Base-by-base conservation (phyloP, 2,888 invertebrate genomes). In the Aelia acuminata region DNA sequence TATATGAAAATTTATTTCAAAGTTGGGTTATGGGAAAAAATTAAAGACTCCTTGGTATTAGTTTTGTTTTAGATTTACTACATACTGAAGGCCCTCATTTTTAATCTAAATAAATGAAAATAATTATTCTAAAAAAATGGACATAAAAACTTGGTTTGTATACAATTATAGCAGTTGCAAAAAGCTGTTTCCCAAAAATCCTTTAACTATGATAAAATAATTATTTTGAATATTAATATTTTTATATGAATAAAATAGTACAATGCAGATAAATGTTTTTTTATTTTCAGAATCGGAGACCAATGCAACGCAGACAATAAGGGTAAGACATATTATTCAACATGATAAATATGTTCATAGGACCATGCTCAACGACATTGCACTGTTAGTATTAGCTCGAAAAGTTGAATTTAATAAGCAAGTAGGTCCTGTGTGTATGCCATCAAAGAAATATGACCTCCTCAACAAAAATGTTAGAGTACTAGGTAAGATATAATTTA, bases 351-450 rank as follows among this genome's bases (percentile, higher is more conserved):
- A 92, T 89, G 91, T 89, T 35, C 84, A 31, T 22, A 84, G 84
- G 31, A 90, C 70, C 13, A 47, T 89, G 22, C 90, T 91, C 31
- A 93, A 94, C 90, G 95, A 96, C 91, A 93, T 95, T 48, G 94
- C 93, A 0, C 87, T 95, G 0, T 86, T 95, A 0, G 91, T 90
- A 80, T 91, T 93, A 0, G 43, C 48, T 0, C 89, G 88, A 0
- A 22, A 63, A 0, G 94, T 96, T 0, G 39, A 20, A n/a, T 95
- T 94, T 91, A 94, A 92, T 87, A 91, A 92, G 0, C 91, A 91
- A 63, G 94, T 96, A 3, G 94, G 94, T 0, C 95, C 95, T 0
- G 94, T 92, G 31, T 96, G 96, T 91, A 91, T 96, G 84, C 96
- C 96, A 0, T 94, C 93, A 89, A 90, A 87, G 22, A 75, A 87